Evolutionary conservation across 1,140 invertebrate species (phyloP).

Genomic region (Cyrtorhinus lividipennis): DNA sequence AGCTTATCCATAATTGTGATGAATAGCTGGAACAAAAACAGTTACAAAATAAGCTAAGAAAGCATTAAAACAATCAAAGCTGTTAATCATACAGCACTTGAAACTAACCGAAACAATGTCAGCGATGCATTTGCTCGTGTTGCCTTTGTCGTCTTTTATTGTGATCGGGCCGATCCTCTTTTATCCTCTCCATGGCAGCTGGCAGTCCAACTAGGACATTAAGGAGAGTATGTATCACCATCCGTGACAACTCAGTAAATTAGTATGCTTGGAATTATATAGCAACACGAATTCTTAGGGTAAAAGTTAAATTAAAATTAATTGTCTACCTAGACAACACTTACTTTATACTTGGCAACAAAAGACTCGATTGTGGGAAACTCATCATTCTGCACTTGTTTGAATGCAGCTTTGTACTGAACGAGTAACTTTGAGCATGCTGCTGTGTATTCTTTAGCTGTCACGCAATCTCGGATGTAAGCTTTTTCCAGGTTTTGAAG

Average conservation of each 20-base stretch:
- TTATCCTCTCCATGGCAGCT: constrained; percentile 90
- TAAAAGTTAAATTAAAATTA: too few relatives aligned
- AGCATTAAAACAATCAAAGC: background rate
- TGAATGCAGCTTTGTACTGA: constrained; percentile 93
- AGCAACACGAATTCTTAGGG: too few relatives aligned
- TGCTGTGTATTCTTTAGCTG: constrained; percentile 85
- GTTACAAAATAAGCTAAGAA: background rate
- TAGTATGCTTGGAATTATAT: too few relatives aligned
- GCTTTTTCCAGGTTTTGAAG: constrained; percentile 96
- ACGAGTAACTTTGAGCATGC: constrained; percentile 92
- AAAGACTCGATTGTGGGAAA: constrained; percentile 84
- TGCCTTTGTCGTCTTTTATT: constrained; percentile 97
- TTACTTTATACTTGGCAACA: constrained; percentile 71
- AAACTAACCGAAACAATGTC: constrained; percentile 84
- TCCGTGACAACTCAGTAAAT: too few relatives aligned
- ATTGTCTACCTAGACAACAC: too few relatives aligned
- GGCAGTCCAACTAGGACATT: constrained; percentile 82
- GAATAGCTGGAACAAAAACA: constrained; percentile 52
- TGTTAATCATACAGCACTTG: background rate
- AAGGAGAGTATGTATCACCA: too few relatives aligned
- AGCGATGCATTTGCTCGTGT: constrained; percentile 96
- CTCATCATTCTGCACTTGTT: constrained; percentile 87
- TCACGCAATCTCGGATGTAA: constrained; percentile 92
- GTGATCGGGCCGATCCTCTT: constrained; percentile 96
- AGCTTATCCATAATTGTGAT: constrained; percentile 98